Evolutionary conservation across 2,888 invertebrate genomes (phyloP).

Genomic region (Halocaridina rubra): DNA sequence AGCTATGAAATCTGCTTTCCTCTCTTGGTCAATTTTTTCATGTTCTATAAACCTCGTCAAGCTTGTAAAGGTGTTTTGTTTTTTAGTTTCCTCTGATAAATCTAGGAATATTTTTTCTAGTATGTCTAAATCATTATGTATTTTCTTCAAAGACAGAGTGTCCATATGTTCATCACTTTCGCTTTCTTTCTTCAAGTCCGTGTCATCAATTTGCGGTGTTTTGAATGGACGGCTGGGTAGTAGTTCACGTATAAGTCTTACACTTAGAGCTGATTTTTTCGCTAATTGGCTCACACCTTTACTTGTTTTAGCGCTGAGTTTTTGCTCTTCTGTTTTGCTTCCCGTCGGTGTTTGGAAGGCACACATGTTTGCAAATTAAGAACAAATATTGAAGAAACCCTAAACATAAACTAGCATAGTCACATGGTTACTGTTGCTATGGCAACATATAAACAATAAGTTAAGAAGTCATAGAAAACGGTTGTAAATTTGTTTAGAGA

Average conservation of each 20-base stretch:
- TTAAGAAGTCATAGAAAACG: neutral
- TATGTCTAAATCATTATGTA: constrained; percentile 27
- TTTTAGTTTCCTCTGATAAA: no score
- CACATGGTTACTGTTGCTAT: neutral
- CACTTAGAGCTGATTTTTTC: neutral
- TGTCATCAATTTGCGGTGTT: neutral
- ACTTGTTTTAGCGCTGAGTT: neutral
- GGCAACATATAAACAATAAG: neutral
- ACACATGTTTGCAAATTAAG: neutral
- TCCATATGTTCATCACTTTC: neutral
- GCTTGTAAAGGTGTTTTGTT: no score
- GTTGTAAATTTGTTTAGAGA: neutral
- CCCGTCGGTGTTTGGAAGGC: neutral
- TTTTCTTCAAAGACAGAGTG: constrained; percentile 11
- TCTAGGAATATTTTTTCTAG: constrained; percentile 15
- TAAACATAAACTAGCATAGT: neutral
- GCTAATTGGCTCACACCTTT: neutral
- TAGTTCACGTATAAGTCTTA: neutral
- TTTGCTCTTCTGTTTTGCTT: neutral
- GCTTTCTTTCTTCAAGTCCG: neutral
- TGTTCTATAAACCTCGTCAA: no score
- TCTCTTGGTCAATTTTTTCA: no score
- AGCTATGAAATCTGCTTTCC: constrained; percentile 56
- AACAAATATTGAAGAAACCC: no score
- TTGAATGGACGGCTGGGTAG: neutral